These are phyloP conservation scores for Myotis daubentonii DNA, from an alignment of 2,797 vertebrate genomes.

Conservation along the genomic window DNA sequence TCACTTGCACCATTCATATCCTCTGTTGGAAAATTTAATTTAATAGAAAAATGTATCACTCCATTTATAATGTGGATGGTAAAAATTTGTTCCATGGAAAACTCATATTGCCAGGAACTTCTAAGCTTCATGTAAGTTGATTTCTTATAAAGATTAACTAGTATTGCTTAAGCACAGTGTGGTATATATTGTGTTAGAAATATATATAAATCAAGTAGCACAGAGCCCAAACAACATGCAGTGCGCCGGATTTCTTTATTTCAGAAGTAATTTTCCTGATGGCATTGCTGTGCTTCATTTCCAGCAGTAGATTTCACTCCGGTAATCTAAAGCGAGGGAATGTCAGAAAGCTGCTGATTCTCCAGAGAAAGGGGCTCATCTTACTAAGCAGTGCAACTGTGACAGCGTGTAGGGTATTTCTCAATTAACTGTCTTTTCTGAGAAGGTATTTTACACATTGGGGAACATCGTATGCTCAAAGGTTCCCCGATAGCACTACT, in stretches of 20 bases:
- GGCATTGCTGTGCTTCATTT: conserved; percentile 59
- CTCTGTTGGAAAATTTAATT: background rate
- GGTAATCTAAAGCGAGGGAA: conserved; percentile 26
- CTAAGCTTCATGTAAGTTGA: conserved; percentile 30
- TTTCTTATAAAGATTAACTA: conserved; percentile 59
- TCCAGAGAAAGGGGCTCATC: conserved; percentile 32
- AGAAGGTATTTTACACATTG: conserved; percentile 21
- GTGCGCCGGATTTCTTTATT: conserved; percentile 41
- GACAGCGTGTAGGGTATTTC: conserved; percentile 38
- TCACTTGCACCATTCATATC: background rate
- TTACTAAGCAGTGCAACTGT: conserved; percentile 31
- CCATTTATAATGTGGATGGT: background rate
- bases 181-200: conserved; percentile 31
- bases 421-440: conserved; percentile 70
- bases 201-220: conserved; percentile 56
- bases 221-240: conserved; percentile 15
- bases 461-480: conserved; percentile 20
- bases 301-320: conserved; percentile 31
- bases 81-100: conserved; percentile 40
- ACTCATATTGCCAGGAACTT: background rate
- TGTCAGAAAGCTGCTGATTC: background rate
- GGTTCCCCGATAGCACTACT: conserved; percentile 41
- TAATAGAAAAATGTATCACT: conserved; percentile 43
- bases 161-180: conserved; percentile 44
- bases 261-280: conserved; percentile 59